Evolutionary conservation across 2,888 invertebrate species (phyloP), one percentile per base, ranked within the genome.

Genomic region (Ferdinandea cuprea): DNA sequence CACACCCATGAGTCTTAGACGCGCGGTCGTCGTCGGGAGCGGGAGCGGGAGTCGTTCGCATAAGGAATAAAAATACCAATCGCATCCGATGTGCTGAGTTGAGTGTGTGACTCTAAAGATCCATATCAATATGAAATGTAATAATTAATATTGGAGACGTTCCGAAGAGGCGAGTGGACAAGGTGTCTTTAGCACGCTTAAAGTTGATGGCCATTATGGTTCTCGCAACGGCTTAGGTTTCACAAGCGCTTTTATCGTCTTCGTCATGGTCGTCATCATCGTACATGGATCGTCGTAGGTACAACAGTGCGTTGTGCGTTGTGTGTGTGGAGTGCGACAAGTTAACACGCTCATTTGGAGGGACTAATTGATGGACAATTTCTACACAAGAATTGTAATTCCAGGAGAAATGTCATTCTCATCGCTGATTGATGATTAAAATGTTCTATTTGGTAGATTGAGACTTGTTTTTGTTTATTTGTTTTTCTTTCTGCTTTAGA

Each of bases 81-180:
- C 30, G 56, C 54, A 65, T 65, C 6, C 17, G 9, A 19, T 15
- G 5, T 13, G 30, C 11, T 9, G 48, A 30, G 74, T 46, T 58
- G 71, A 54, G 66, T 76, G 74, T 63, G 81, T 61, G 61, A 73
- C 52, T 73, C 54, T 8, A 28, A 44, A 83, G 83, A 83, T 83
- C 21, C 66, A 46, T 83, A 83, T 83, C 83, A 68, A 68, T 73
- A 58, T 83, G 77, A 83, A 78, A 83, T 83, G 78, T 83, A 78
- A 83, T 83, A 83, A 83, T 83, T 83, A 83, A 73, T 83, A 83
- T 83, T 73, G 83, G 66, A 77, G 77, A 78, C 77, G 61, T 42
- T 77, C 61, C 56, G 42, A 69, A 11, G 15, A 44, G 56, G 56
- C 58, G 59, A 76, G 59, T 66, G 71, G 66, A 66, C 72, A 54